Base-by-base conservation (phyloP, 2,888 invertebrate species). In the Tetanocera ferruginea region DNA sequence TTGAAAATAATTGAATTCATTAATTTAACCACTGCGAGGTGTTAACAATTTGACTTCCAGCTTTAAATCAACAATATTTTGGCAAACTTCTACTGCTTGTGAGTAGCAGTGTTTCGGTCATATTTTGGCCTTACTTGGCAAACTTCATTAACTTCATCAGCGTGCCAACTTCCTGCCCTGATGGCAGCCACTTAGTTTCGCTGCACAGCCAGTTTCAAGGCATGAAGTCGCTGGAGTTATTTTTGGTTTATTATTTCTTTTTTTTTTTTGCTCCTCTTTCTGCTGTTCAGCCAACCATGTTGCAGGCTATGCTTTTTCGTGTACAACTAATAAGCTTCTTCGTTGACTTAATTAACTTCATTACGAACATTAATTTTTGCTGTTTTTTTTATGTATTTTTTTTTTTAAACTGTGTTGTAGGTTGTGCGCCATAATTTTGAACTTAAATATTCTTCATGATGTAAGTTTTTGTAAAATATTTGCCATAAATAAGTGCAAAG, bases 261-360 rank as follows among this genome's bases (percentile, higher is more conserved):
- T 25, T 60, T 6, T 28, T 25, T 31, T 60, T 31, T 28, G 23
- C n/a, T 14, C 2, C n/a, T 14, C 2, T 28, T 31, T 11, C 25
- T 6, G 5, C 31, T 28, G 11, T 31, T 28, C 34, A 6, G 5
- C 62, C 31, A 6, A 17, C 62, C 31, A 28, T 17, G 28, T 34
- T 19, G 55, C 64, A 28, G 17, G 34, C 67, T 23, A 31, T 19
- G n/a, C 43, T 34, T 43, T 37, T 67, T 6, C 43, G 34, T 34
- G 43, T 23, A 14, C 19, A 28, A 25, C 28, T 60, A 31, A 64
- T 28, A n/a, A 31, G 64, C 31, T 17, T 17, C 17, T n/a, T 28
- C 64, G 64, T 31, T 31, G 64, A 64, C 64, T 64, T 49, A 69
- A 69, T 43, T 69, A 69, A 49, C 43, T 37, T 19, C 19, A 43